Evolutionary conservation across 2,888 invertebrate species (phyloP), one percentile per base, ranked within the genome.

Genomic region (Melangyna quadrimaculata): DNA sequence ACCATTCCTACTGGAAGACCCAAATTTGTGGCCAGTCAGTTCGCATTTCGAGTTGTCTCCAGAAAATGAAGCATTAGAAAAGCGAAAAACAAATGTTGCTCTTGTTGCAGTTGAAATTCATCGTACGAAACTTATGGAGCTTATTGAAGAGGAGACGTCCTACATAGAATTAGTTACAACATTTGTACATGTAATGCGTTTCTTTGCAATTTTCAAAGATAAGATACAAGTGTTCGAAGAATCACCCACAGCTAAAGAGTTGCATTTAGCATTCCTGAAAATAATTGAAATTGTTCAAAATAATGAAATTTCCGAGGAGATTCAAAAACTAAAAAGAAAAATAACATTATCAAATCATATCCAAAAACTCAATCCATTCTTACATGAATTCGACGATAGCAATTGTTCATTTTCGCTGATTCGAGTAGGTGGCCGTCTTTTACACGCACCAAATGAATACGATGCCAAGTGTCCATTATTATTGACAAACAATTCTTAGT

Each of bases 141-240:
- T 51, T 51, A n/a, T n/a, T n/a, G n/a, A n/a, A n/a, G n/a, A n/a
- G n/a, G n/a, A n/a, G n/a, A n/a, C n/a, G n/a, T n/a, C n/a, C n/a
- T n/a, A n/a, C n/a, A n/a, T n/a, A n/a, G n/a, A n/a, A n/a, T n/a
- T n/a, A n/a, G n/a, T n/a, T n/a, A n/a, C n/a, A n/a, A n/a, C n/a
- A n/a, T n/a, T n/a, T n/a, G n/a, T n/a, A n/a, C n/a, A n/a, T n/a
- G n/a, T n/a, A n/a, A n/a, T n/a, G n/a, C n/a, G 6, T 27, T 91
- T 90, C 95, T 91, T 92, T 40, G n/a, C 12, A 40, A 14, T 12
- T 3, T 14, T 40, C 1, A 40, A 40, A 40, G n/a, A 40, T 40
- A 40, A 40, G 14, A 40, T n/a, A 14, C 9, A 40, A 2, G n/a
- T n/a, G 14, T 40, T 32, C 8, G 32, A 32, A 32, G 8, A 32